These are phyloP conservation scores for Acrobasis repandana DNA, from an alignment of 2,888 invertebrate genomes.

Conservation along the genomic window DNA sequence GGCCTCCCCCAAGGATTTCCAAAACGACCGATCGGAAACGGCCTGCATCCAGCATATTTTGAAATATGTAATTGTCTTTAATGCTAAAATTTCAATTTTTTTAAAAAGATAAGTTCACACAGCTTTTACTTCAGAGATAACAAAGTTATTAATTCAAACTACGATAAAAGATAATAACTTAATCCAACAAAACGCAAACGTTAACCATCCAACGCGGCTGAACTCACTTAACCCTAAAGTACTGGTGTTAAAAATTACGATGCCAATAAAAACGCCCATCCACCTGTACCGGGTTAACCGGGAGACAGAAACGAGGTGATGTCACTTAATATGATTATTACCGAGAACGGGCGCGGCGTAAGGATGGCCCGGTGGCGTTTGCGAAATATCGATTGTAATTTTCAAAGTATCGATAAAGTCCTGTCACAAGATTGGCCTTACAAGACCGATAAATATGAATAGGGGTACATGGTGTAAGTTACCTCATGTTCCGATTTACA, in stretches of 20 bases:
- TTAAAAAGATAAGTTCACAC: too few relatives aligned
- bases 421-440: too few relatives aligned
- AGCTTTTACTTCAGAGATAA: too few relatives aligned
- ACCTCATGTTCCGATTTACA: too few relatives aligned
- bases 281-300: neutral
- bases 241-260: constrained; percentile 42
- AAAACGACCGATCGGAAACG: too few relatives aligned
- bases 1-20: too few relatives aligned
- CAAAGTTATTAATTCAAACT: constrained; percentile 19
- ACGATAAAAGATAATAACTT: constrained; percentile 26
- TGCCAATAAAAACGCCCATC: constrained; percentile 36
- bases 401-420: neutral
- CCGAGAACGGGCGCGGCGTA: constrained; percentile 32
- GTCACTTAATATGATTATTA: constrained; percentile 53
- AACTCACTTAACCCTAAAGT: constrained; percentile 28
- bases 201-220: constrained; percentile 3
- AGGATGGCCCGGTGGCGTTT: neutral
- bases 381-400: neutral
- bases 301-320: constrained; percentile 22
- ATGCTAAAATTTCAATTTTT: too few relatives aligned
- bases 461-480: too few relatives aligned
- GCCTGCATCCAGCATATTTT: too few relatives aligned
- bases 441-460: too few relatives aligned
- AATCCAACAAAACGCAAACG: constrained; percentile 13
- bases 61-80: too few relatives aligned